phyloP scores from a whole-genome alignment of 2,113 vertebrate genomes.

The Perca schrenkii region DNA sequence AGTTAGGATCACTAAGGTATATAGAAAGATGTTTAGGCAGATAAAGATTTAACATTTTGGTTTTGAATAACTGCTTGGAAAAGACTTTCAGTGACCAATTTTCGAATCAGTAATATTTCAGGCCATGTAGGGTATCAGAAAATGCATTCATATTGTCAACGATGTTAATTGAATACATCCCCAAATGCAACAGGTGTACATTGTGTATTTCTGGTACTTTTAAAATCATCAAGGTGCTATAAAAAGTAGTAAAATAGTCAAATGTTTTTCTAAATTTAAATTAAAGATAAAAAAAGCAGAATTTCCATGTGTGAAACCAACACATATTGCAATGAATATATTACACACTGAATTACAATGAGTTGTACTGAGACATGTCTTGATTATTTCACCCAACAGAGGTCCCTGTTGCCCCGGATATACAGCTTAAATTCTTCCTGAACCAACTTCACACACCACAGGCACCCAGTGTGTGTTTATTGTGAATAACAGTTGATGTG shows the following conservation, averaged over 20 bases:
- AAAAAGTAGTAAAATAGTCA: neutral
- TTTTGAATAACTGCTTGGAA: neutral
- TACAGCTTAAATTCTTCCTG: neutral
- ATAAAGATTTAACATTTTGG: neutral
- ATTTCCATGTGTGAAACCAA: neutral
- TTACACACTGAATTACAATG: neutral
- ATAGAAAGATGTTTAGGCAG: neutral
- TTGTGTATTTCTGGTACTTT: neutral
- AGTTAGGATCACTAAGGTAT: neutral
- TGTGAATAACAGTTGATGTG: neutral
- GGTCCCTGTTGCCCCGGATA: slow-evolving; percentile 64
- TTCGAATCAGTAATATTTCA: neutral
- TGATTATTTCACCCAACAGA: slow-evolving; percentile 67
- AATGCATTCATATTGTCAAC: neutral
- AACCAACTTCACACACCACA: slow-evolving; percentile 7
- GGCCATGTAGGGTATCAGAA: neutral
- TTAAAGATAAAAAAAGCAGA: neutral
- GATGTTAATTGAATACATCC: neutral
- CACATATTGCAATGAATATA: neutral
- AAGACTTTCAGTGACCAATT: neutral
- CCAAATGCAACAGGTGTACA: neutral
- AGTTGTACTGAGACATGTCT: slow-evolving; percentile 31
- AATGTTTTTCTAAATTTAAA: neutral
- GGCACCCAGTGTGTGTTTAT: slow-evolving; percentile 20
- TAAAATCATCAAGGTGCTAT: neutral